Evolutionary conservation across 2,888 invertebrate species (phyloP).

Genomic region (Acleris sparsana): DNA sequence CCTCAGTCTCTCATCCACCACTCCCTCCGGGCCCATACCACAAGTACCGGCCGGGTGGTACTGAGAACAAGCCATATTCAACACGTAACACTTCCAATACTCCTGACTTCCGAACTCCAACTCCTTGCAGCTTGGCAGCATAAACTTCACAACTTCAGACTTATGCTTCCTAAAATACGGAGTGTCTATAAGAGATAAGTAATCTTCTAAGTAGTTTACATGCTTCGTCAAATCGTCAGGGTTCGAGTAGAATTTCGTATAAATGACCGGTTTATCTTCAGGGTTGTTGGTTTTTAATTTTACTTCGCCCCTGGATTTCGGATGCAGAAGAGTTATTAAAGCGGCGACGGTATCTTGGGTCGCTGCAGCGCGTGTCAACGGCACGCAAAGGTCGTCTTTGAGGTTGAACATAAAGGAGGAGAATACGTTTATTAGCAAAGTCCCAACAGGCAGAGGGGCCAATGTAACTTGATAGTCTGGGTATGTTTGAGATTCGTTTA

Average conservation of each 20-base stretch:
- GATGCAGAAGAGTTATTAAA: slow-evolving; percentile 10
- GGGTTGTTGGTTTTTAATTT: slow-evolving; percentile 10
- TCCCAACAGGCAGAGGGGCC: not conserved
- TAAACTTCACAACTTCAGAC: slow-evolving; percentile 5
- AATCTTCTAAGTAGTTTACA: slow-evolving; percentile 4
- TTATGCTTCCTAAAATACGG: slow-evolving; percentile 1
- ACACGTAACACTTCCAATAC: slow-evolving; percentile 21
- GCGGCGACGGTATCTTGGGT: slow-evolving; percentile 5
- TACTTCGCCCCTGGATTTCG: slow-evolving; percentile 9
- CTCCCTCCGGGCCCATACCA: slow-evolving; percentile 15
- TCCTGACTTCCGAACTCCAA: slow-evolving; percentile 8
- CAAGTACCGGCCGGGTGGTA: slow-evolving; percentile 22
- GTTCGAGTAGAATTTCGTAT: slow-evolving; percentile 11
- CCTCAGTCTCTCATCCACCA: slow-evolving; percentile 17
- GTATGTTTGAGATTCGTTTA: not conserved
- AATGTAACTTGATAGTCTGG: not conserved
- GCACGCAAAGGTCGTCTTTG: not conserved
- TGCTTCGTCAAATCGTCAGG: slow-evolving; percentile 8
- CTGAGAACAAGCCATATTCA: slow-evolving; percentile 11
- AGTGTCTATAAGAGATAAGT: slow-evolving; percentile 5
- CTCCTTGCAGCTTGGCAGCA: not conserved
- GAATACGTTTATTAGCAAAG: not conserved
- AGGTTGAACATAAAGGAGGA: not conserved
- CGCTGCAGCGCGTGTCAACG: not conserved
- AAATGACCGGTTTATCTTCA: slow-evolving; percentile 7